Conservation (phyloP, 2,797 vertebrate genomes). For the Lacerta viridis region DNA sequence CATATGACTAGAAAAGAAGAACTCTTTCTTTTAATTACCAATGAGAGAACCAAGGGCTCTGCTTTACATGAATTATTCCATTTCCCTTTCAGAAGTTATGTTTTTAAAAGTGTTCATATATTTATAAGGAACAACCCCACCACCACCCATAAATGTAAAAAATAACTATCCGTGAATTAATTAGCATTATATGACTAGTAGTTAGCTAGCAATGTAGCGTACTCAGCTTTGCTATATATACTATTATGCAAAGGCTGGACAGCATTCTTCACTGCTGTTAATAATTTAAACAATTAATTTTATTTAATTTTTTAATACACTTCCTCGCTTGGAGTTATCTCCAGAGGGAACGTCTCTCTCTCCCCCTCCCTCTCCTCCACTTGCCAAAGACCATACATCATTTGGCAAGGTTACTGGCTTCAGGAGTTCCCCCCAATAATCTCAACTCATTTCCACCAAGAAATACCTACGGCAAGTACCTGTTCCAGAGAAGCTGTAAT, state of each 20-base stretch:
- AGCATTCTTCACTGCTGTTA: conserved; percentile 72
- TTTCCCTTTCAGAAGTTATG: conserved; percentile 58
- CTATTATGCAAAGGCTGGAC: conserved; percentile 65
- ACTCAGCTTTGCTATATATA: conserved; percentile 60
- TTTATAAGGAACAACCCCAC: conserved; percentile 65
- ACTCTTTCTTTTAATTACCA: conserved; percentile 69
- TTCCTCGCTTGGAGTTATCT: conserved; percentile 48
- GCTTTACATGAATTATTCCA: conserved; percentile 43
- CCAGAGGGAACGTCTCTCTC: conserved; percentile 6
- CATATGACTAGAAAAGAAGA: background rate
- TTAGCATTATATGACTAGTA: conserved; percentile 74
- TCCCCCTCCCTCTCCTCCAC: conserved; percentile 44
- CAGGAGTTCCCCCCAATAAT: conserved; percentile 57
- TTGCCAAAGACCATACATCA: conserved; percentile 55
- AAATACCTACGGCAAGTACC: conserved; percentile 58
- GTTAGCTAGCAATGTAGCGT: conserved; percentile 62
- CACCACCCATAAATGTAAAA: conserved; percentile 67
- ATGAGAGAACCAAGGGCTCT: conserved; percentile 62
- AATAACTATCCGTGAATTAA: conserved; percentile 67
- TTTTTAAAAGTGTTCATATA: conserved; percentile 69
- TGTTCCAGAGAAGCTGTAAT: conserved; percentile 48
- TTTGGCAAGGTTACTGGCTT: conserved; percentile 65
- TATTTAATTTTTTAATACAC: conserved; percentile 75
- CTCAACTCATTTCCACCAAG: conserved; percentile 51
- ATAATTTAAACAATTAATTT: conserved; percentile 79